Evolutionary conservation across 2,113 vertebrate species (phyloP), one percentile per base, ranked within the genome.

Genomic region (Phocoena phocoena): DNA sequence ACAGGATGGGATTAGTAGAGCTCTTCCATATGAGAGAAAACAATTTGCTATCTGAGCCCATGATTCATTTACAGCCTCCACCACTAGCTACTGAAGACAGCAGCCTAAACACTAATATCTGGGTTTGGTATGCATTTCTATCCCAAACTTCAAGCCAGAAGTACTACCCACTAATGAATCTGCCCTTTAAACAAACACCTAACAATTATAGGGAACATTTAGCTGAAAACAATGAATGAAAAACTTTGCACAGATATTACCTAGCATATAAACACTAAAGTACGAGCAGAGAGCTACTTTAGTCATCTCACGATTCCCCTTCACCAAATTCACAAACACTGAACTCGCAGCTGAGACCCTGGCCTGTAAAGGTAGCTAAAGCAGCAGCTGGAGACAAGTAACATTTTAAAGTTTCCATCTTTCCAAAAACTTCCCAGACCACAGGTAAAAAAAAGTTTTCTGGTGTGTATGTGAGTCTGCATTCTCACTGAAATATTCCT

Each of bases 151-250:
- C 14, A 81, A 87, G 11, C 7, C 55, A 73, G 53, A 94, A 67
- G 12, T 80, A 84, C 44, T 90, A 76, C 53, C 11, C 50, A 93
- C 36, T 90, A 77, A 89, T 83, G 84, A 84, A 96, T 81, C 44
- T 94, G 21, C 12, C 26, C 55, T 95, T 96, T 67, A 96, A 93
- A 95, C 60, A 55, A 76, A 85, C 6, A 87, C 21, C 5, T 13
- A 38, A 47, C 8, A 79, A 55, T 62, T 88, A 89, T 50, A 77
- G 31, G 26, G 38, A 92, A 79, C 33, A 65, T n/a, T 95, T 83
- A 62, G 14, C 28, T 58, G 18, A 93, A 84, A 84, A 28, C 77
- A 63, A 44, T 55, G 77, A 93, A 76, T 82, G 53, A 96, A 53
- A 88, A 85, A 81, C 36, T 23, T 21, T 44, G 21, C 55, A 67